Base-by-base conservation (phyloP, 2,113 vertebrate species). In the Plecotus auritus region DNA sequence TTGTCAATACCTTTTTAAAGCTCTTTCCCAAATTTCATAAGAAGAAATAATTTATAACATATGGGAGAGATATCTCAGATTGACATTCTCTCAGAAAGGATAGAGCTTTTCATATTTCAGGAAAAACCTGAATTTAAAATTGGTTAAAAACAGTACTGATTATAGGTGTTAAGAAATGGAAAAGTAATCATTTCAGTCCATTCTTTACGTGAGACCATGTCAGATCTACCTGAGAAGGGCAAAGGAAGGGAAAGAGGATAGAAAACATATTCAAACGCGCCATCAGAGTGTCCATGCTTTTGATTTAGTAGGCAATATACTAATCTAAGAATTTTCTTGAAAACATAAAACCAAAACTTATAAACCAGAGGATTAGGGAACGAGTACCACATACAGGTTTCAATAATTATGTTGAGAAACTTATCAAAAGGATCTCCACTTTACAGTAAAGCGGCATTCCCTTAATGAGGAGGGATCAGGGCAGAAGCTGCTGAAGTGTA, bases 291-390 rank as follows among this genome's bases (percentile, higher is more conserved):
- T 13, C 51, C 47, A 77, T 6, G 47, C 9, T 47, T 83, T 84
- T 72, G 54, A 69, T 69, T 80, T 91, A 74, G 35, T 66, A 76
- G 32, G 9, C 22, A 84, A 70, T 9, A 42, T n/a, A 11, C 22
- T n/a, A 51, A 67, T 13, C 69, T 85, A 61, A 37, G 12, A 92
- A 84, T 94, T 73, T 16, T 72, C 49, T 78, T 95, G 69, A 74
- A 82, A 61, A 67, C 32, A 30, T 82, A 90, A 88, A 93, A 84
- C 8, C 5, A 20, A 78, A 92, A 32, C 2, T 26, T 69, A 69
- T 12, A 61, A 95, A 59, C 1, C 49, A 89, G 78, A 82, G 82
- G 64, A 67, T 56, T 35, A 51, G 47, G 22, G 28, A 64, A 47
- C 49, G 28, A 69, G 3, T 3, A 28, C 8, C 22, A 40, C 4